Conservation (phyloP, 2,888 invertebrate species). For the Phyllotreta cruciferae region DNA sequence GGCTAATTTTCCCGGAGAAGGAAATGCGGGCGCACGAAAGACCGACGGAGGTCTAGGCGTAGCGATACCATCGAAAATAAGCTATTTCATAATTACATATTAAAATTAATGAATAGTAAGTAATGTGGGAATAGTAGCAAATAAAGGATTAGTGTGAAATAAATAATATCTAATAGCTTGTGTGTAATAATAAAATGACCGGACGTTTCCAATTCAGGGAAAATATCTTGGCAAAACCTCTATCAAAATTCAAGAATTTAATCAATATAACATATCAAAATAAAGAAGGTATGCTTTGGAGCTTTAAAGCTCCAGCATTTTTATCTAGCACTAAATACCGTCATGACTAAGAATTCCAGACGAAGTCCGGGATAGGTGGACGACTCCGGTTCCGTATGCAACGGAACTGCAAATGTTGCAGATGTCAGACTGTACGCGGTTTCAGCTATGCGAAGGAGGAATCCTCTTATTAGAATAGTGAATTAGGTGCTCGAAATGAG, state of each 20-base stretch:
- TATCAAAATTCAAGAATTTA: too few species aligned
- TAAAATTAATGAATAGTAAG: too few species aligned
- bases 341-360: not conserved
- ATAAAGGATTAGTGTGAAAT: too few species aligned
- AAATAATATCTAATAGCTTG: too few species aligned
- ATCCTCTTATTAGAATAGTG: constrained; percentile 24
- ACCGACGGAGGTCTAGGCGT: not conserved
- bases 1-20: constrained; percentile 48
- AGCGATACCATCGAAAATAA: constrained; percentile 3
- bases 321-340: not conserved
- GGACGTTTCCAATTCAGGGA: too few species aligned
- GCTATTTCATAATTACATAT: not conserved
- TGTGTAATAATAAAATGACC: too few species aligned
- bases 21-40: constrained; percentile 21
- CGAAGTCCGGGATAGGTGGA: not conserved
- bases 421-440: constrained; percentile 14
- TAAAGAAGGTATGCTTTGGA: too few species aligned
- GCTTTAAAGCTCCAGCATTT: too few species aligned
- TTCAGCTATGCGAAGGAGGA: constrained; percentile 17
- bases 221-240: too few species aligned
- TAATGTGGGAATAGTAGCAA: too few species aligned
- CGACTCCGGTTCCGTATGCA: constrained; percentile 2
- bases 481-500: constrained; percentile 19
- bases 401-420: constrained; percentile 21
- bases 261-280: too few species aligned